These are phyloP conservation scores for Sterrhoptilus dennistouni DNA, from an alignment of 2,113 vertebrate genomes.

Conservation along the genomic window DNA sequence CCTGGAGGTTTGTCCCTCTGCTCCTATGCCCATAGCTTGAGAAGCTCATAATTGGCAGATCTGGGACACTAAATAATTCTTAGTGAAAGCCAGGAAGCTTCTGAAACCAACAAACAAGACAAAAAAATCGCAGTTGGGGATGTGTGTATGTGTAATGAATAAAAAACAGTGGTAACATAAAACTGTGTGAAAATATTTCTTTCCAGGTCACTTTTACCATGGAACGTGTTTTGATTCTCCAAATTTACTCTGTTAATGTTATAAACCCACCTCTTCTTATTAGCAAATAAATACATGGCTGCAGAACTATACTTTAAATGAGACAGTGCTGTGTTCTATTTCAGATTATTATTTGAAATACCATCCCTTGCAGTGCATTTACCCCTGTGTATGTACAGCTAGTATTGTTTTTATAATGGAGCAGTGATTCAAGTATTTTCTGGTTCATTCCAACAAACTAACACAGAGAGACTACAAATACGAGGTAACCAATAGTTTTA, in stretches of 20 bases:
- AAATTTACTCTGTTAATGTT: neutral
- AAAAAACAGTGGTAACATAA: neutral
- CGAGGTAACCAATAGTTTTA: neutral
- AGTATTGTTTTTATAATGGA: neutral
- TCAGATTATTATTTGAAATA: neutral
- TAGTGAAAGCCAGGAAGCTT: constrained; percentile 6
- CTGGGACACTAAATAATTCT: constrained; percentile 48
- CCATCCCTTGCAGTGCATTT: neutral
- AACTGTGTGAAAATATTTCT: neutral
- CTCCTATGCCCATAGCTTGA: neutral
- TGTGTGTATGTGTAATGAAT: neutral
- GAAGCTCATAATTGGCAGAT: constrained; percentile 48
- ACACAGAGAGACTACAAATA: neutral
- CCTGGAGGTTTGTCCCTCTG: constrained; percentile 13
- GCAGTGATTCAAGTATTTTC: neutral
- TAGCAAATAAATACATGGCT: neutral
- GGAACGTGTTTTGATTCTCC: neutral
- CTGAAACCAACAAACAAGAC: constrained; percentile 20
- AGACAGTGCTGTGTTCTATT: neutral
- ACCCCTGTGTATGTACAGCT: neutral
- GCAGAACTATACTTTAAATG: neutral
- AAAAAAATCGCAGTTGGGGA: neutral
- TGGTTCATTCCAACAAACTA: neutral
- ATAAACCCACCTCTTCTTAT: neutral
- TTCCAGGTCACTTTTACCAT: neutral